Percentiles rank a stretch among this genome's conserved stretches.
Conservation (phyloP, 2,888 invertebrate genomes). For the Rhimphoctona megacephalus region DNA sequence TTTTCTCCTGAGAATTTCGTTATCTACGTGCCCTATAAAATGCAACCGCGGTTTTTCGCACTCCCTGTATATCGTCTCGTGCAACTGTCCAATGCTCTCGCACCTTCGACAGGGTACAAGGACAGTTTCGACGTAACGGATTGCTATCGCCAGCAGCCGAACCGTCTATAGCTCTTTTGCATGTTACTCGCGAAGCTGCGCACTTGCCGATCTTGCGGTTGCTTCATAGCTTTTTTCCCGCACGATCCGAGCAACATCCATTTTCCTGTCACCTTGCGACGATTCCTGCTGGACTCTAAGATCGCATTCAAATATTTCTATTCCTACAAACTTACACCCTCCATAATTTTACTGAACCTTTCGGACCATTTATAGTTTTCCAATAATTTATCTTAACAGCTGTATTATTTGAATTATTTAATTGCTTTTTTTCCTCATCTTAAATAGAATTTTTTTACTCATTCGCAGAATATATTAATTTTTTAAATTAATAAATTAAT, state of each 20-base stretch:
- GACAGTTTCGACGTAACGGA: slow-evolving; percentile 62
- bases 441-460: too few species aligned
- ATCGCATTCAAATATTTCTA: slow-evolving; percentile 3
- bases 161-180: slow-evolving; percentile 36
- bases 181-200: slow-evolving; percentile 31
- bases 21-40: background rate
- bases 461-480: too few species aligned
- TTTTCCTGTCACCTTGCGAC: slow-evolving; percentile 33
- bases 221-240: slow-evolving; percentile 25
- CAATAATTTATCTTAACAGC: background rate
- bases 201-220: slow-evolving; percentile 8
- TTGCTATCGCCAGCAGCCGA: slow-evolving; percentile 46
- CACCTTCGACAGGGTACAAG: slow-evolving; percentile 54
- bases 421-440: too few species aligned
- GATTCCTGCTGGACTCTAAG: slow-evolving; percentile 8
- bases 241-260: slow-evolving; percentile 15
- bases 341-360: slow-evolving; percentile 91
- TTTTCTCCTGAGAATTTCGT: background rate
- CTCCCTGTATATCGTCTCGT: slow-evolving; percentile 13
- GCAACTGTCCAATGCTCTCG: slow-evolving; percentile 40
- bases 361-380: slow-evolving; percentile 88
- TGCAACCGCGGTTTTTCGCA: background rate
- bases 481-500: too few species aligned
- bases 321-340: slow-evolving; percentile 86
- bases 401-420: background rate